phyloP scores from a whole-genome alignment of 92 coral and sea anemone species.

The Epizoanthus stellaris region DNA sequence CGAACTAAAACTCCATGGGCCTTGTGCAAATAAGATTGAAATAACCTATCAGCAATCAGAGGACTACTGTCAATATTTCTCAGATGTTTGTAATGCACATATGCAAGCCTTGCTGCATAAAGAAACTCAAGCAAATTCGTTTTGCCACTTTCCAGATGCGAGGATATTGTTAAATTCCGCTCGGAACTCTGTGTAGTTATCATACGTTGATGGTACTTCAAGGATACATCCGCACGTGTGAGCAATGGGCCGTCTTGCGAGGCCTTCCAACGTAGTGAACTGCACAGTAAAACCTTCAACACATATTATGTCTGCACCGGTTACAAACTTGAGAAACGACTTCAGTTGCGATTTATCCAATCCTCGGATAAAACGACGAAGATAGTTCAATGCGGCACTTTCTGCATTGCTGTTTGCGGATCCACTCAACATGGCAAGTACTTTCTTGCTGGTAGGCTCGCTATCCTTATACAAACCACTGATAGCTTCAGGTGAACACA shows the following conservation, averaged over 20 bases:
- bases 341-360: constrained; percentile 55
- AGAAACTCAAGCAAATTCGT: constrained; percentile 14
- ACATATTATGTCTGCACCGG: constrained; percentile 61
- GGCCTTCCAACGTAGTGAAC: constrained; percentile 63
- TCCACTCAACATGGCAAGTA: constrained; percentile 16
- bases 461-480: constrained; percentile 26
- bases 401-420: constrained; percentile 22
- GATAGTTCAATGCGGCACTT: constrained; percentile 29
- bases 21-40: too few species aligned
- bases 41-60: too few species aligned
- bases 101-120: too few species aligned
- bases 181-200: constrained; percentile 65
- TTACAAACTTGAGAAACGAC: constrained; percentile 57
- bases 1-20: too few species aligned
- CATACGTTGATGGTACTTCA: constrained; percentile 67
- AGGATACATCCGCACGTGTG: constrained; percentile 61
- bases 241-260: constrained; percentile 58
- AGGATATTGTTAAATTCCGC: constrained; percentile 60
- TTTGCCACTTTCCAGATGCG: constrained; percentile 63
- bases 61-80: too few species aligned
- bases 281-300: constrained; percentile 43
- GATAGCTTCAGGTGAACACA: background rate
- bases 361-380: constrained; percentile 24
- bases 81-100: too few species aligned
- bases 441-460: constrained; percentile 23